A percentile compares a stretch with the other conserved stretches of the same genome.
These are phyloP conservation scores for Macrotis lagotis DNA, from an alignment of 2,113 vertebrate species.

Conservation along the genomic window DNA sequence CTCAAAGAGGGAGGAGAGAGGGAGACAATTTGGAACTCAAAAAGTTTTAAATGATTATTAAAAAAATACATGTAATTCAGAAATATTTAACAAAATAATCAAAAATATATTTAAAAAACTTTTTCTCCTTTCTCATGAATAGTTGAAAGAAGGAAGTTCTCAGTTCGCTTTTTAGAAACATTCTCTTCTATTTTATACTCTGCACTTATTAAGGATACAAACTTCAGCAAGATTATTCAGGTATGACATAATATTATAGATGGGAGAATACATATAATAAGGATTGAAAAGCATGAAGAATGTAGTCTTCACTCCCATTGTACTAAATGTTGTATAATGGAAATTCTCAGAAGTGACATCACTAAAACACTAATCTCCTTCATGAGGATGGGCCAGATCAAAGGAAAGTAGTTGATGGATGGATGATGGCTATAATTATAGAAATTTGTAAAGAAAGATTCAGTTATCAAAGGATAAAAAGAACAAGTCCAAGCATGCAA, in stretches of 20 bases:
- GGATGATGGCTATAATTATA: background rate
- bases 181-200: background rate
- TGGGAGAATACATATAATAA: background rate
- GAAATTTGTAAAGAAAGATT: background rate
- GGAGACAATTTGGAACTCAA: background rate
- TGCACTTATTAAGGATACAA: background rate
- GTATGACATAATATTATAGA: background rate
- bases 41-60: background rate
- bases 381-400: background rate
- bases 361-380: background rate
- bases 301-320: background rate
- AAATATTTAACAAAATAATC: background rate
- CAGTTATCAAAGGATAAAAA: background rate
- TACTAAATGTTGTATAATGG: background rate
- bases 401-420: background rate
- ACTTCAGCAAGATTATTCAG: background rate
- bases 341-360: background rate
- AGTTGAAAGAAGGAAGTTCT: background rate
- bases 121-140: background rate
- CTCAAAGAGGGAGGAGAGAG: background rate
- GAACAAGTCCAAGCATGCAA: background rate
- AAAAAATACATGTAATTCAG: background rate
- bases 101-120: background rate
- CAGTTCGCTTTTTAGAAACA: background rate
- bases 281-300: background rate